Percentiles rank a stretch among this genome's conserved stretches.
These are phyloP conservation scores for Netelia fuscicornis DNA, from an alignment of 2,888 invertebrate species.

Conservation along the genomic window DNA sequence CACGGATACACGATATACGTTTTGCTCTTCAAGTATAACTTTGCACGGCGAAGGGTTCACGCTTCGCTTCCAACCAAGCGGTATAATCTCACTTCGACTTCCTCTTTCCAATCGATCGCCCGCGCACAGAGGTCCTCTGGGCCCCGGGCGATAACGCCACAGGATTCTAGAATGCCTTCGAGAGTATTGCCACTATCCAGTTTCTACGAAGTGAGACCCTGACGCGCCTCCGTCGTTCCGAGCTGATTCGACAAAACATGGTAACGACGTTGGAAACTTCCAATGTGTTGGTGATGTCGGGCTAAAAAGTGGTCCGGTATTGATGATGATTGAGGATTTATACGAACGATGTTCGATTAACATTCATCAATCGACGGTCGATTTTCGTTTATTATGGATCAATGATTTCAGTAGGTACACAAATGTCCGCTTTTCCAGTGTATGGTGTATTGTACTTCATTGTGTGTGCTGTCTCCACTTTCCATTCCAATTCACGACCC, in stretches of 20 bases:
- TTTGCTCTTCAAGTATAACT: constrained; percentile 20
- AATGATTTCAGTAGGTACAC: no score
- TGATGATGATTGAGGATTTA: neutral
- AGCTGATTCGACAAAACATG: no score
- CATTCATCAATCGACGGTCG: neutral
- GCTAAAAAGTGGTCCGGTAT: constrained; percentile 6
- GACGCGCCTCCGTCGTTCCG: no score
- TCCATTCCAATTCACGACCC: no score
- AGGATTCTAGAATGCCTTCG: constrained; percentile 14
- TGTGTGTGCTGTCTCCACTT: no score
- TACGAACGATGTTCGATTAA: neutral
- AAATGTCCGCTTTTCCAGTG: no score
- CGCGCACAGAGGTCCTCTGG: constrained; percentile 20
- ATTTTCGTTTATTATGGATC: neutral
- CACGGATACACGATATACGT: neutral
- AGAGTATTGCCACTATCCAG: constrained; percentile 20
- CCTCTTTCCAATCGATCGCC: constrained; percentile 61
- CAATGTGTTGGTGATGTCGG: neutral
- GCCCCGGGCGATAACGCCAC: constrained; percentile 52
- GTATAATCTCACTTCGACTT: constrained; percentile 56
- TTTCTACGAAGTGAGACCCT: neutral
- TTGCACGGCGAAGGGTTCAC: constrained; percentile 43
- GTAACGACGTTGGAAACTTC: no score
- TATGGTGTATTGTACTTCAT: no score
- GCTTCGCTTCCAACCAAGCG: constrained; percentile 50